Evolutionary conservation across 2,888 invertebrate species (phyloP).

Genomic region (Seira sanloemensis): DNA sequence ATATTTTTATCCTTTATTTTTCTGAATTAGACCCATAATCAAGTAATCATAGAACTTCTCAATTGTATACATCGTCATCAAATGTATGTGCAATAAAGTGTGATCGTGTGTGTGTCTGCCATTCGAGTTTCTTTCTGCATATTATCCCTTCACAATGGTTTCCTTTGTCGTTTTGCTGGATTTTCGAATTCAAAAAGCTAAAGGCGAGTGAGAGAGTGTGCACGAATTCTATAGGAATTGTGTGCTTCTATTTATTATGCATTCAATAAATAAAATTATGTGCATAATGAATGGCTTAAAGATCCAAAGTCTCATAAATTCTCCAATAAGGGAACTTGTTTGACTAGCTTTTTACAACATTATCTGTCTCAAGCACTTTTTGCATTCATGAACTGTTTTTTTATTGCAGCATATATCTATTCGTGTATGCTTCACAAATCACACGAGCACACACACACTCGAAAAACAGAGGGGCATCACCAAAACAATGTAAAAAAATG

Average conservation of each 20-base stretch:
- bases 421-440: constrained; percentile 48
- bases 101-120: too few species aligned
- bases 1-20: too few species aligned
- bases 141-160: too few species aligned
- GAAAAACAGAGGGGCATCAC: neutral
- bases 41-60: too few species aligned
- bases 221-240: too few species aligned
- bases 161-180: neutral
- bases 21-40: too few species aligned
- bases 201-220: too few species aligned
- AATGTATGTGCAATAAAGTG: too few species aligned
- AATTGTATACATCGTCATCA: too few species aligned
- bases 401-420: neutral
- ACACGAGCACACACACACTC: constrained; percentile 48
- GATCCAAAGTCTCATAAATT: neutral
- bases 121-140: too few species aligned
- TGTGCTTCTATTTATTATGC: neutral
- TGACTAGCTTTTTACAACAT: constrained; percentile 47
- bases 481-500: neutral
- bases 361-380: constrained; percentile 18
- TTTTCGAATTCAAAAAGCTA: neutral
- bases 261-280: neutral
- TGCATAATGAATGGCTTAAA: neutral
- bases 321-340: constrained; percentile 56
- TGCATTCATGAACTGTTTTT: constrained; percentile 9